These are phyloP conservation scores for Brachypodius melanocephalos DNA, from an alignment of 2,113 vertebrate species.

Conservation along the genomic window DNA sequence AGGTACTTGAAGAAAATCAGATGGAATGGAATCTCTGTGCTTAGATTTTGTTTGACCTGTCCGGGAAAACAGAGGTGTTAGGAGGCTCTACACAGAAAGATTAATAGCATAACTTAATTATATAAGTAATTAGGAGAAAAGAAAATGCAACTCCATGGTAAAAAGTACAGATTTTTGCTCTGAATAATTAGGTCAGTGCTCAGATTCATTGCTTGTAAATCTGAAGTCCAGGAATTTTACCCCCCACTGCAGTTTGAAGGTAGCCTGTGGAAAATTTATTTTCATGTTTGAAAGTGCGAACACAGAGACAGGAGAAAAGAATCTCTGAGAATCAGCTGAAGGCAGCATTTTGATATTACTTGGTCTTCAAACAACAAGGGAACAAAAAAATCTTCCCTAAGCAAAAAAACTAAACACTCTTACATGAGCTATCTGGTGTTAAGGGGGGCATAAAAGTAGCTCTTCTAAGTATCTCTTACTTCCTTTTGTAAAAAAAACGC, in stretches of 20 bases:
- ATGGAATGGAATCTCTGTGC: neutral
- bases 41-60: neutral
- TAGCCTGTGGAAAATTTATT: neutral
- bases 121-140: neutral
- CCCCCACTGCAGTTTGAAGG: neutral
- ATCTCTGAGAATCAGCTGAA: neutral
- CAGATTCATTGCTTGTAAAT: neutral
- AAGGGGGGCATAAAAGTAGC: neutral
- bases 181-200: neutral
- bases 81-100: neutral
- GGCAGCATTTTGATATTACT: neutral
- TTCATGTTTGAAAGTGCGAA: neutral
- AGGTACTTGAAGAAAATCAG: neutral
- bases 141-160: neutral
- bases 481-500: neutral
- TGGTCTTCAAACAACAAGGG: neutral
- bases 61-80: neutral
- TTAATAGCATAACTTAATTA: neutral
- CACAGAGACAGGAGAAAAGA: neutral
- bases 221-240: neutral
- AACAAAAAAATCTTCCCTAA: neutral
- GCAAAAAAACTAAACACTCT: neutral
- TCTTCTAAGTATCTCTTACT: neutral
- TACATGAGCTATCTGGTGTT: neutral
- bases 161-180: neutral